Evolutionary conservation across 2,113 vertebrate species (phyloP).

Genomic region (Thomomys bottae): DNA sequence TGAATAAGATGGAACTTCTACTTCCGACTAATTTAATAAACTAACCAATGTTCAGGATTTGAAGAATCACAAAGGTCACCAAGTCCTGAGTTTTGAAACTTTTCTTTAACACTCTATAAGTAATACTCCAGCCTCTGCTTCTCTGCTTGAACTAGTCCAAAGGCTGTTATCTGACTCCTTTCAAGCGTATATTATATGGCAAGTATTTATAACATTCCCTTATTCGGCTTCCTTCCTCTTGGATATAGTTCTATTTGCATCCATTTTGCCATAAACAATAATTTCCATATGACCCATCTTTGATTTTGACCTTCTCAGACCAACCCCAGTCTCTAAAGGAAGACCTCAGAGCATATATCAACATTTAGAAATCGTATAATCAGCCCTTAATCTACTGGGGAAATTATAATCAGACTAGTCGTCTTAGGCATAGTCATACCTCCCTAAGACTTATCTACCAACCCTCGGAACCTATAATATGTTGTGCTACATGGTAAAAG

Average conservation of each 20-base stretch:
- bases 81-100: conserved; percentile 9
- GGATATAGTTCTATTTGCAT: neutral
- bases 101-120: neutral
- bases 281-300: neutral
- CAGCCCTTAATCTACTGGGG: neutral
- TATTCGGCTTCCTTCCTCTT: neutral
- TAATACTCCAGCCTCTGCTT: neutral
- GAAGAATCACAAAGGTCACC: conserved; percentile 34
- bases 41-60: conserved; percentile 27
- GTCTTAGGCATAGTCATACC: neutral
- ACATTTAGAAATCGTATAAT: neutral
- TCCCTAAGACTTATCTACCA: neutral
- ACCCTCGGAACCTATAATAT: neutral
- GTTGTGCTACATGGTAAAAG: neutral
- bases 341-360: neutral
- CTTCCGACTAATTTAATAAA: conserved; percentile 40
- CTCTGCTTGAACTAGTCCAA: neutral
- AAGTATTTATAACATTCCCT: neutral
- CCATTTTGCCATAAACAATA: neutral
- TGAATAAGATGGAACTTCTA: conserved; percentile 52
- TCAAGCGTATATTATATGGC: neutral
- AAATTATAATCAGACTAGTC: neutral
- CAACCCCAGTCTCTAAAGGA: neutral
- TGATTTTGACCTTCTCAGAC: neutral
- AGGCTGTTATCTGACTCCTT: neutral